These are phyloP conservation scores for Hyles lineata DNA, from an alignment of 2,888 invertebrate genomes.

Conservation along the genomic window DNA sequence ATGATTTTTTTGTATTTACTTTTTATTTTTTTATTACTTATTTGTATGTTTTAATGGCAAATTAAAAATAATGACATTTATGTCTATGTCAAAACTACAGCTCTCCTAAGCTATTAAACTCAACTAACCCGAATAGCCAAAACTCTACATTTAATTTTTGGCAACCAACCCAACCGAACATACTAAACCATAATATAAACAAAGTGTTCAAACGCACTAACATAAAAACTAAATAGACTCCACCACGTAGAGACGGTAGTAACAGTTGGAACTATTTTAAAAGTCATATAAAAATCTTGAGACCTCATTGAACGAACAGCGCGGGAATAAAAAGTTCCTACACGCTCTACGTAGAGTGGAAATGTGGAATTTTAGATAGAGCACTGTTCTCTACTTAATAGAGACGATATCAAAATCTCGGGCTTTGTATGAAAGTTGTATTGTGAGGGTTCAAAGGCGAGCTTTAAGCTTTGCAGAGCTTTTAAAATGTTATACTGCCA, in stretches of 20 bases:
- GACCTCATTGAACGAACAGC: conserved; percentile 39
- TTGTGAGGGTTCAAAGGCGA: neutral
- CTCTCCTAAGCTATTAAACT: neutral
- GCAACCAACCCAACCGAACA: neutral
- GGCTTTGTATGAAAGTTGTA: neutral
- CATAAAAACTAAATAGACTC: conserved; percentile 1
- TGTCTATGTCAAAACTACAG: too few relatives aligned
- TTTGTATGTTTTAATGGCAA: too few relatives aligned
- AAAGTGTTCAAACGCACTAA: neutral
- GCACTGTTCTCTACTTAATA: conserved; percentile 6
- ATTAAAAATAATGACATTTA: too few relatives aligned
- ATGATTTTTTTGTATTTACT: too few relatives aligned
- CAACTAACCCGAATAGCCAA: neutral
- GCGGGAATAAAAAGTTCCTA: conserved; percentile 43
- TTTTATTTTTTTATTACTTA: too few relatives aligned
- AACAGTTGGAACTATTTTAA: conserved; percentile 48
- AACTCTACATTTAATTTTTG: neutral
- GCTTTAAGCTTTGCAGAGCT: conserved; percentile 1
- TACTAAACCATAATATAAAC: neutral
- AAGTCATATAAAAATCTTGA: conserved; percentile 59
- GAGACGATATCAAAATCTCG: conserved; percentile 5
- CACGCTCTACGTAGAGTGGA: conserved; percentile 32
- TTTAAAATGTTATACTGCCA: conserved; percentile 7
- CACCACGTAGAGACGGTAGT: neutral
- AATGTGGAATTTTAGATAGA: conserved; percentile 38